Evolutionary conservation across 2,888 invertebrate genomes (phyloP).

Genomic region (Platypus cylindrus): DNA sequence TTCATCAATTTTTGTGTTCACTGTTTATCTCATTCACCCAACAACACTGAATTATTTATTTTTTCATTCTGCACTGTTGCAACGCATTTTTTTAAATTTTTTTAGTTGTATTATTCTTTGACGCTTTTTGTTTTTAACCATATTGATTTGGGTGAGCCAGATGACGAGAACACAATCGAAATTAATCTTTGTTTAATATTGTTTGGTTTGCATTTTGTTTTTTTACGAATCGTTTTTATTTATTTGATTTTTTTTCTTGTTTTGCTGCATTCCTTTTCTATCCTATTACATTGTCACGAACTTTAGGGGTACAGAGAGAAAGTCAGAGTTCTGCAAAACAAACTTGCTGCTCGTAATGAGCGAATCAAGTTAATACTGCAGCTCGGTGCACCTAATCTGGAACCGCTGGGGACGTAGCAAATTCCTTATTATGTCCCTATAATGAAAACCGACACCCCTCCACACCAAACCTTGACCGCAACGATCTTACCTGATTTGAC

Average conservation of each 20-base stretch:
- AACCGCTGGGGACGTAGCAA: conserved; percentile 53
- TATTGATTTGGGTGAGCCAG: conserved; percentile 24
- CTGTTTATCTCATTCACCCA: conserved; percentile 23
- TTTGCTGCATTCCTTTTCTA: conserved; percentile 32
- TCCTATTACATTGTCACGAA: conserved; percentile 26
- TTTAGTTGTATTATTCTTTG: too few relatives aligned
- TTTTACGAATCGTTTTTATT: conserved; percentile 28
- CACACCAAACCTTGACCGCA: conserved; percentile 10
- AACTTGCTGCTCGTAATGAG: conserved; percentile 77
- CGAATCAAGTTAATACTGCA: conserved; percentile 77
- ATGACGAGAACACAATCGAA: conserved; percentile 28
- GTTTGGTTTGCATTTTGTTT: conserved; percentile 15
- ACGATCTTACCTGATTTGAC: conserved; percentile 9
- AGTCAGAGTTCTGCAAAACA: conserved; percentile 75
- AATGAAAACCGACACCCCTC: conserved; percentile 11
- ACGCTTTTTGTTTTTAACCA: too few relatives aligned
- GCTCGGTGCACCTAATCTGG: conserved; percentile 74
- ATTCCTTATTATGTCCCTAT: conserved; percentile 4
- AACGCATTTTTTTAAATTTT: too few relatives aligned
- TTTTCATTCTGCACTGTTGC: too few relatives aligned
- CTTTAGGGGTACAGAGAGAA: conserved; percentile 78
- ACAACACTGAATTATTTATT: conserved; percentile 15
- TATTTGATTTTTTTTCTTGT: conserved; percentile 31
- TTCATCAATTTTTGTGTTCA: conserved; percentile 31
- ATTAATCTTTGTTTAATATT: conserved; percentile 23